A percentile compares a stretch with the other conserved stretches of the same genome.
Conservation (phyloP, 1,140 invertebrate genomes). For the Chymomyza costata region DNA sequence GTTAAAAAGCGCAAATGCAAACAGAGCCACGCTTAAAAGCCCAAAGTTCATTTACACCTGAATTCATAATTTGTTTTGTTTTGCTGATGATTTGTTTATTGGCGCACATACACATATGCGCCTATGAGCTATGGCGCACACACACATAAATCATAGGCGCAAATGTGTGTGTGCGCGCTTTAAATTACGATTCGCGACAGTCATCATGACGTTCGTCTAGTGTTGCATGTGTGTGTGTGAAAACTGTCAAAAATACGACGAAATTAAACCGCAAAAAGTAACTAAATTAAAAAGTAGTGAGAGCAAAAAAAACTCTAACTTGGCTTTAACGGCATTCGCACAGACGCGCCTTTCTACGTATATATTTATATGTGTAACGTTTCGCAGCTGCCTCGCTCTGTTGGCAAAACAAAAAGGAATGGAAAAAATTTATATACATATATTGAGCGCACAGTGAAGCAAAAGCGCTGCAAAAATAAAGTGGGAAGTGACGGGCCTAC, state of each 20-base stretch:
- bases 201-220: conserved; percentile 23
- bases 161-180: conserved; percentile 2
- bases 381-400: too few species aligned
- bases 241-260: conserved; percentile 5
- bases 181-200: conserved; percentile 30
- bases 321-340: too few species aligned
- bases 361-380: too few species aligned
- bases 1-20: conserved; percentile 24
- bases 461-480: conserved; percentile 1
- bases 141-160: not conserved
- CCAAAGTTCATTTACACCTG: conserved; percentile 62
- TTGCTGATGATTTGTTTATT: conserved; percentile 63
- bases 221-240: conserved; percentile 2
- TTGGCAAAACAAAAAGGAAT: too few species aligned
- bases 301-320: too few species aligned
- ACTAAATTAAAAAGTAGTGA: not conserved
- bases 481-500: conserved; percentile 41
- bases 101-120: conserved; percentile 19
- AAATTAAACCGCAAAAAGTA: not conserved
- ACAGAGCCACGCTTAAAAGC: conserved; percentile 29
- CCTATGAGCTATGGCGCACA: too few species aligned
- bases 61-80: conserved; percentile 68
- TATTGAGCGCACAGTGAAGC: too few species aligned
- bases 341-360: too few species aligned
- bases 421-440: too few species aligned